Base-by-base conservation (phyloP, 2,113 vertebrate species). In the Phyllopteryx taeniolatus region DNA sequence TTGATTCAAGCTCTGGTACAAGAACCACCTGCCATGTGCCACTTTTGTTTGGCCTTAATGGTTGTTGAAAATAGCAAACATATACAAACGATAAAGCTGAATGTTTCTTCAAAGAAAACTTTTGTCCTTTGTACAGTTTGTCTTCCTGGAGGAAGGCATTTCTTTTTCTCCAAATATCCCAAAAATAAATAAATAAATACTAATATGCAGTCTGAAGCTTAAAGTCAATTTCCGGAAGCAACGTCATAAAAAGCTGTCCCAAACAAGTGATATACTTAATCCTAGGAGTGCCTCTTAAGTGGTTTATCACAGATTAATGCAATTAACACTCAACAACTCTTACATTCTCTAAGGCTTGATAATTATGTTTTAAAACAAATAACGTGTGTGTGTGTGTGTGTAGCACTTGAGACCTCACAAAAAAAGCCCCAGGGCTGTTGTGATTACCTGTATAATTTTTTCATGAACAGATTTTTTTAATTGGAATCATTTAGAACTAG, bases 301-400 rank as follows among this genome's bases (percentile, higher is more conserved):
- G 63, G 31, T 15, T 64, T 51, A 49, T 49, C 68, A 71, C 44
- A 63, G 35, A 71, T 61, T 39, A 46, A 5, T 7, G 47, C 47
- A 68, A 19, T 74, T 64, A 72, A 75, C 12, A 35, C 65, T 65
- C 61, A 70, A 54, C 65, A 61, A 61, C 14, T 35, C 6, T 35
- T 39, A 33, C 13, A 35, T 61, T 61, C 59, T 35, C 59, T 17
- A 1, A 33, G 59, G 59, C 59, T 61, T 61, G 59, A 61, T 61
- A 61, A 61, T 61, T 56, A n/a, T 56, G 53, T 56, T 56, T 56
- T 10, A 56, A n/a, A n/a, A 22, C 53, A n/a, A 56, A 56, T 56
- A 1, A 61, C 59, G 27, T 31, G 56, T 59, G 56, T n/a, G 22
- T 14, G 56, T 39, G 35, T 39, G 35, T 31, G 56, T 8, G 57